A percentile compares a stretch with the other conserved stretches of the same genome.
Evolutionary conservation across 2,797 vertebrate genomes (phyloP).

Genomic region (Erethizon dorsatum): DNA sequence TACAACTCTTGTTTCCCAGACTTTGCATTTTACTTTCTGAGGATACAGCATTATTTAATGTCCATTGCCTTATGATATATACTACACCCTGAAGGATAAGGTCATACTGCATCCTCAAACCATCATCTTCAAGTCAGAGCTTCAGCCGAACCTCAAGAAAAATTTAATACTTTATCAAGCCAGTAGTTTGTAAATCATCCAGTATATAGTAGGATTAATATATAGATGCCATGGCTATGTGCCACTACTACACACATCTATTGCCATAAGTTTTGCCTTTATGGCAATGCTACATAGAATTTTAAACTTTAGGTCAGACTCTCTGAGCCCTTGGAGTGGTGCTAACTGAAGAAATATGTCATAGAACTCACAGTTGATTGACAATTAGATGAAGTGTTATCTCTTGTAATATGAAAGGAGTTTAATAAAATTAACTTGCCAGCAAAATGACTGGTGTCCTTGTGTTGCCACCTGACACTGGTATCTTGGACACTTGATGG

Average conservation of each 20-base stretch:
- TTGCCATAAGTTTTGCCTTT: not conserved
- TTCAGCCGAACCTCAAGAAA: not conserved
- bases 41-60: not conserved
- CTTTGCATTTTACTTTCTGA: not conserved
- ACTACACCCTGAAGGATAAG: not conserved
- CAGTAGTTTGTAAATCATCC: not conserved
- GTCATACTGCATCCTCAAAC: not conserved
- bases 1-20: not conserved
- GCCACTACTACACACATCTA: not conserved
- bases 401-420: not conserved
- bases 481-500: not conserved
- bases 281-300: not conserved
- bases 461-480: not conserved
- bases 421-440: not conserved
- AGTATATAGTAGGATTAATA: not conserved
- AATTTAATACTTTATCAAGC: not conserved
- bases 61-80: not conserved
- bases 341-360: not conserved
- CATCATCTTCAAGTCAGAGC: not conserved
- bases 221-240: not conserved
- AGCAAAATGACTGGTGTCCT: not conserved
- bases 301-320: constrained; percentile 10
- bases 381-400: not conserved
- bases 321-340: not conserved
- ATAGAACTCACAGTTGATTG: not conserved